Percentiles rank a stretch among this genome's conserved stretches.
Conservation (phyloP, 2,888 invertebrate genomes). For the Acronicta alni region DNA sequence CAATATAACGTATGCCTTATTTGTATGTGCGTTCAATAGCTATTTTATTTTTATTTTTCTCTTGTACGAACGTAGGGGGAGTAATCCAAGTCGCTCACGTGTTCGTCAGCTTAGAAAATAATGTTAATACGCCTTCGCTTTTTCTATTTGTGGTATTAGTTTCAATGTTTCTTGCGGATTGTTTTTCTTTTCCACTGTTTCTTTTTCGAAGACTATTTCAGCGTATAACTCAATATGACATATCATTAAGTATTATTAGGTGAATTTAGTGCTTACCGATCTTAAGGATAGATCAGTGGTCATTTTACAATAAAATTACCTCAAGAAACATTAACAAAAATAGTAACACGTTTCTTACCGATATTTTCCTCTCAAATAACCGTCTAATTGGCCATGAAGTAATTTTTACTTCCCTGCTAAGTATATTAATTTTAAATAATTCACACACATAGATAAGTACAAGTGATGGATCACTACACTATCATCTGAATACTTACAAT, state of each 20-base stretch:
- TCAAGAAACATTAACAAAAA: no score
- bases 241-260: no score
- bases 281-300: no score
- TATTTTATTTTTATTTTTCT: slow-evolving; percentile 63
- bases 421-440: no score
- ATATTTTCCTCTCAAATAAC: no score
- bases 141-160: slow-evolving; percentile 43
- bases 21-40: slow-evolving; percentile 66
- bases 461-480: slow-evolving; percentile 25
- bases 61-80: slow-evolving; percentile 50
- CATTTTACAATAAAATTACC: no score
- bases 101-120: slow-evolving; percentile 50
- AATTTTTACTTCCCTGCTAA: no score
- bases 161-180: slow-evolving; percentile 17
- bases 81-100: slow-evolving; percentile 57
- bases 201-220: neutral
- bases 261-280: no score
- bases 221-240: no score
- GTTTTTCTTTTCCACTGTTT: slow-evolving; percentile 8
- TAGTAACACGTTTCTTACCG: no score
- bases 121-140: slow-evolving; percentile 44
- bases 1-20: slow-evolving; percentile 70
- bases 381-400: slow-evolving; percentile 25
- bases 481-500: slow-evolving; percentile 14
- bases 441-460: slow-evolving; percentile 3